phyloP scores from a whole-genome alignment of 2,797 vertebrate species.

The Tenualosa thibaudeaui region DNA sequence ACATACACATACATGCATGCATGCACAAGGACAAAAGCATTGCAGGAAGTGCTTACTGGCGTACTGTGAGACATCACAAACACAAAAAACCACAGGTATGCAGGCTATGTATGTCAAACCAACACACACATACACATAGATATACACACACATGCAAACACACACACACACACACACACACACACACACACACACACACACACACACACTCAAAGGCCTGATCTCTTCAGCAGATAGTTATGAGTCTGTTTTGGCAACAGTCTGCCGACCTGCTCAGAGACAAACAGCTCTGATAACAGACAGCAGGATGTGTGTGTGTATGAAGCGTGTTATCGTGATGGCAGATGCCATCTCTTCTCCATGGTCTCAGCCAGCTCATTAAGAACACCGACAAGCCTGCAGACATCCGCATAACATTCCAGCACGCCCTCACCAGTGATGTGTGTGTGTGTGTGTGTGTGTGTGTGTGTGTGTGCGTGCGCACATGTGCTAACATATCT shows the following conservation, averaged over 20 bases:
- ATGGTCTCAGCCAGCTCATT: background rate
- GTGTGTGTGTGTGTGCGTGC: background rate
- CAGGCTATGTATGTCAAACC: background rate
- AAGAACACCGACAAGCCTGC: background rate
- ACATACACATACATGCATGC: background rate
- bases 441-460: background rate
- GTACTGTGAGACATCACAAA: background rate
- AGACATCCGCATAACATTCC: slow-evolving; percentile 1
- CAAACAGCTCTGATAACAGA: slow-evolving; percentile 56
- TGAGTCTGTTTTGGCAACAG: slow-evolving; percentile 71
- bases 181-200: background rate
- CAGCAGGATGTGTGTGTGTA: slow-evolving; percentile 61
- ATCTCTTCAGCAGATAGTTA: slow-evolving; percentile 59
- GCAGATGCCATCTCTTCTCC: slow-evolving; percentile 17
- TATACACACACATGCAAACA: background rate
- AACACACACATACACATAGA: background rate
- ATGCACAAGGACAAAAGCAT: background rate
- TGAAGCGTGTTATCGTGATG: slow-evolving; percentile 6
- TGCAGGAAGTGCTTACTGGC: background rate
- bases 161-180: background rate
- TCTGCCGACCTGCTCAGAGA: slow-evolving; percentile 53
- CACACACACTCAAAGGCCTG: slow-evolving; percentile 31
- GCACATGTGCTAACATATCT: background rate
- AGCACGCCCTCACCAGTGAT: background rate
- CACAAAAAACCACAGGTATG: background rate